These are phyloP conservation scores for Pseudolycoriella hygida DNA, from an alignment of 2,888 invertebrate genomes.

Conservation along the genomic window DNA sequence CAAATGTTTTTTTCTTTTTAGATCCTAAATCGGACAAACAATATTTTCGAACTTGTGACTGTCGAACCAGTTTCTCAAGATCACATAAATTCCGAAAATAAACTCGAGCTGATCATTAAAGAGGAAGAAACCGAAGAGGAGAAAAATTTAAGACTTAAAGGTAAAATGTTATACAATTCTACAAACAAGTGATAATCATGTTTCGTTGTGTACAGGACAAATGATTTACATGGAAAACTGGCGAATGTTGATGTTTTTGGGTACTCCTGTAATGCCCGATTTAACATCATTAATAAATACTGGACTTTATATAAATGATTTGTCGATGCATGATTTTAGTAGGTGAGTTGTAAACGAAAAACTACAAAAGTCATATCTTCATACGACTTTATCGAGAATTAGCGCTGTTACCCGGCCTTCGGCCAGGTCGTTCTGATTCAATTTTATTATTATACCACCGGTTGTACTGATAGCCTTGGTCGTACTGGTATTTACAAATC, in stretches of 20 bases:
- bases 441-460: no score
- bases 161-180: conserved; percentile 23
- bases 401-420: no score
- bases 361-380: no score
- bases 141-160: conserved; percentile 61
- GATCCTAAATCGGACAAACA: conserved; percentile 90
- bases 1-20: conserved; percentile 22
- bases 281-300: conserved; percentile 81
- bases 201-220: conserved; percentile 46
- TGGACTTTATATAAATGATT: conserved; percentile 91
- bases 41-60: conserved; percentile 88
- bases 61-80: conserved; percentile 68
- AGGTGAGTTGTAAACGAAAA: no score
- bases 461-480: no score
- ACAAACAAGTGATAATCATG: no score
- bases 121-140: conserved; percentile 53
- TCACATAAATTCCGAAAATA: conserved; percentile 35
- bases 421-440: no score
- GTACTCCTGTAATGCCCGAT: conserved; percentile 92
- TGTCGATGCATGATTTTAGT: conserved; percentile 98
- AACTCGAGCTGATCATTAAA: conserved; percentile 36
- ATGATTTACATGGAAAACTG: conserved; percentile 99
- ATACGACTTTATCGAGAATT: no score
- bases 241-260: conserved; percentile 93
- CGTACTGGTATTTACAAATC: no score